Conservation (phyloP, 2,888 invertebrate species). For the Stomorhina lunata region DNA sequence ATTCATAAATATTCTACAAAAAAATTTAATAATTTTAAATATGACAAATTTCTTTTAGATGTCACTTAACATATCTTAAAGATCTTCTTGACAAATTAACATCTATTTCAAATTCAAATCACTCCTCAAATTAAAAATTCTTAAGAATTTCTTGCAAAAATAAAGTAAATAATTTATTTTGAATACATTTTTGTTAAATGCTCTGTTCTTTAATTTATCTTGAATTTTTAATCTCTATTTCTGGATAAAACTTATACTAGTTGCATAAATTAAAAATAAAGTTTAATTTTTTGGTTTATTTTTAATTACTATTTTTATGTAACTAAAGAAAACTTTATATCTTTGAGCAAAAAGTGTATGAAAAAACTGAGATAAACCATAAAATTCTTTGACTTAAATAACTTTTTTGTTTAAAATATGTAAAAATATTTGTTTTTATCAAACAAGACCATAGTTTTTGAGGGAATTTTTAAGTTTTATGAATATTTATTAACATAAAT, state of each 20-base stretch:
- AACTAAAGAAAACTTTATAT: neutral
- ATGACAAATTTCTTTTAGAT: too few species aligned
- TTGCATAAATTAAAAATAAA: conserved; percentile 25
- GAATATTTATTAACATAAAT: conserved; percentile 17
- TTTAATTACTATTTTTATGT: neutral
- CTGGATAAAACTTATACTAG: neutral
- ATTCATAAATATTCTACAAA: too few species aligned
- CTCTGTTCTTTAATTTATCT: neutral
- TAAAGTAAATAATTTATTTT: conserved; percentile 32
- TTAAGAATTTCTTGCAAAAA: too few species aligned
- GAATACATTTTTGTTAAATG: neutral
- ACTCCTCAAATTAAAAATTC: too few species aligned
- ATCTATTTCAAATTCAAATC: too few species aligned
- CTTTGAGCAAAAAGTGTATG: neutral
- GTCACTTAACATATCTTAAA: too few species aligned
- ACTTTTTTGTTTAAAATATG: neutral
- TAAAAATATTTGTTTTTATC: conserved; percentile 32
- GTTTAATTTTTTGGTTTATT: neutral
- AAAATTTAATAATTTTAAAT: too few species aligned
- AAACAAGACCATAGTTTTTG: conserved; percentile 44
- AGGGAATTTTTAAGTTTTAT: conserved; percentile 35
- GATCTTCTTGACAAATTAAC: too few species aligned
- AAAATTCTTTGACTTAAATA: conserved; percentile 5
- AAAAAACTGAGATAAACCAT: neutral
- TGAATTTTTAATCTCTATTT: too few species aligned